Evolutionary conservation across 2,113 vertebrate species (phyloP).

Genomic region (Dipodomys stephensi): DNA sequence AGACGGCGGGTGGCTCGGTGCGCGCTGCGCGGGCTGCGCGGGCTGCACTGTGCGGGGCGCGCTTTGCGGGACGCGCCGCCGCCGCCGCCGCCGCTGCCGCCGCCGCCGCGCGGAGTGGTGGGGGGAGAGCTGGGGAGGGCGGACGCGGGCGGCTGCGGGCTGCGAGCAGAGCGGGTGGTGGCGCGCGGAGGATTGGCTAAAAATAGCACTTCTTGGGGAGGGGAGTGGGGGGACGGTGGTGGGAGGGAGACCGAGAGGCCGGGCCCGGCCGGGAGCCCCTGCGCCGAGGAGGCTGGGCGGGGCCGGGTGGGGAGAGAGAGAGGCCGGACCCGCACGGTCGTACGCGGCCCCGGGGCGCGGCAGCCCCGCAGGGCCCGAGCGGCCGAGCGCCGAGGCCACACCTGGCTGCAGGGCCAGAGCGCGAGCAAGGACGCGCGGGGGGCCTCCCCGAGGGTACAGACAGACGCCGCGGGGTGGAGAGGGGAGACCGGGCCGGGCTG

Average conservation of each 20-base stretch:
- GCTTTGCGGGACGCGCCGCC: slow-evolving; percentile 54
- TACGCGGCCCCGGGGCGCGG: background rate
- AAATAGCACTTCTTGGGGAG: slow-evolving; percentile 76
- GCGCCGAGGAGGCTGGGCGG: slow-evolving; percentile 57
- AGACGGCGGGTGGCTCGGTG: slow-evolving; percentile 35
- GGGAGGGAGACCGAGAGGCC: slow-evolving; percentile 19
- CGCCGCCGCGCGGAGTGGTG: background rate
- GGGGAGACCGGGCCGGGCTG: background rate
- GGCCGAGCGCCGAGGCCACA: background rate
- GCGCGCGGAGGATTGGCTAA: slow-evolving; percentile 77
- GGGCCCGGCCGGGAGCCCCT: slow-evolving; percentile 44
- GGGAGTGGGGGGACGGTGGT: slow-evolving; percentile 51
- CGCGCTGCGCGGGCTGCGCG: slow-evolving; percentile 50
- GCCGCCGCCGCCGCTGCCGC: background rate
- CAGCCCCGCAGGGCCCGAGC: background rate
- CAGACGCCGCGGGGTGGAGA: background rate
- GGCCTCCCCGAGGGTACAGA: background rate
- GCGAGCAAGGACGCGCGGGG: background rate
- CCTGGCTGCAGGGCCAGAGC: slow-evolving; percentile 3
- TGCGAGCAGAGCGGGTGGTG: slow-evolving; percentile 56
- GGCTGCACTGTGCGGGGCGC: background rate
- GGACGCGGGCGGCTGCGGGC: slow-evolving; percentile 50
- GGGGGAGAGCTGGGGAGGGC: slow-evolving; percentile 38
- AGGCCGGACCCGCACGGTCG: background rate
- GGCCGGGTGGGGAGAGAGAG: background rate